A percentile compares a stretch with the other conserved stretches of the same genome.
Evolutionary conservation across 2,888 invertebrate genomes (phyloP).

Genomic region (Oscheius onirici): DNA sequence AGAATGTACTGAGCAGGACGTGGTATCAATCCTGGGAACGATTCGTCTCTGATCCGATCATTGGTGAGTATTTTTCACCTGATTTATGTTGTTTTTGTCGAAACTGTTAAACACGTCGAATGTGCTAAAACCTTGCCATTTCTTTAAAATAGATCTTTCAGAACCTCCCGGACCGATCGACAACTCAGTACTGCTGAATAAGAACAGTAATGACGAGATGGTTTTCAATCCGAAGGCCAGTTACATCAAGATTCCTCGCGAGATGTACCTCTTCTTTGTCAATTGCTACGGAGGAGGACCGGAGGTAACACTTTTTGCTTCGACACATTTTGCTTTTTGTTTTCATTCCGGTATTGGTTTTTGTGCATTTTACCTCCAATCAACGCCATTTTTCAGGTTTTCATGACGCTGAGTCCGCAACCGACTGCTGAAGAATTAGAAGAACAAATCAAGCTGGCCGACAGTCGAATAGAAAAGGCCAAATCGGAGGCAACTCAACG

Average conservation of each 20-base stretch:
- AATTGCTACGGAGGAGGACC: conserved; percentile 28
- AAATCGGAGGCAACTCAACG: neutral
- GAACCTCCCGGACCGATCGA: conserved; percentile 36
- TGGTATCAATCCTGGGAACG: conserved; percentile 31
- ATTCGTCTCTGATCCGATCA: conserved; percentile 29
- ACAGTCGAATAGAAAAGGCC: conserved; percentile 10
- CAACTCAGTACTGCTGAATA: conserved; percentile 12
- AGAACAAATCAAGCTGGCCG: conserved; percentile 3
- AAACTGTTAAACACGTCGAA: no score
- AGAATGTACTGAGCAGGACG: conserved; percentile 3
- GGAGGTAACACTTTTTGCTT: conserved; percentile 11
- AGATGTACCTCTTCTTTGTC: conserved; percentile 11
- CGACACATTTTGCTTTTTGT: neutral
- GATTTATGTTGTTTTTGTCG: no score
- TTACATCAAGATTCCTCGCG: conserved; percentile 9
- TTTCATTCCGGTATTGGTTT: neutral
- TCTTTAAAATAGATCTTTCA: conserved; percentile 4
- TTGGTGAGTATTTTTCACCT: conserved; percentile 3
- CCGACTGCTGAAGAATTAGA: conserved; percentile 3
- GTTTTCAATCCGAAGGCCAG: conserved; percentile 15
- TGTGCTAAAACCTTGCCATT: neutral
- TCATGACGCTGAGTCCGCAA: neutral
- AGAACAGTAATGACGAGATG: neutral
- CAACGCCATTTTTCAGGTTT: conserved; percentile 16
- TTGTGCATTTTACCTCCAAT: neutral